Base-by-base conservation (phyloP, 2,797 vertebrate species). In the Molossus molossus region DNA sequence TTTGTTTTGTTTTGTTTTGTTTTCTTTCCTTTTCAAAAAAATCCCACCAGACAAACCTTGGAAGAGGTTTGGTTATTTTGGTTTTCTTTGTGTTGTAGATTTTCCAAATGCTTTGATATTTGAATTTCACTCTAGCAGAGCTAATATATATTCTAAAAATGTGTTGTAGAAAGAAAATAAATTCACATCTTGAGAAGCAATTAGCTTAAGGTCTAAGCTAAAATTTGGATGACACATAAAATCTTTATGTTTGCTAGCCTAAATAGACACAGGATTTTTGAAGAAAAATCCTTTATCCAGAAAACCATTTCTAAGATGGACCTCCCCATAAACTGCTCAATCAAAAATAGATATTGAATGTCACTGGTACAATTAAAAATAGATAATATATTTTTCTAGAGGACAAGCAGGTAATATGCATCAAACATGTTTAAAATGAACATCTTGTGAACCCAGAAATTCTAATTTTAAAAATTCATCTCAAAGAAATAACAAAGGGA, bases 41-140 rank as follows among this genome's bases (percentile, higher is more conserved):
- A 62, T 88, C 25, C 48, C 27, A 83, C 20, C 27, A 90, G 12
- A 76, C 5, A 88, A 92, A 3, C 1, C n/a, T 86, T 82, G 55
- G 53, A 87, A 75, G 11, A 4, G 20, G 80, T 83, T 65, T 62
- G 58, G 20, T 77, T 76, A 91, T 79, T 95, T 95, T 94, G 37
- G 23, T 83, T 95, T 80, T 89, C 25, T 64, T 91, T 84, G 69
- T 93, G 29, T 45, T 86, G 25, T 53, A 73, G n/a, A 9, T 91
- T 82, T 95, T 93, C 65, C 79, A 14, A 48, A 6, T 50, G 13
- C 21, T 92, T 94, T 65, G 27, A 86, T 62, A 86, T 88, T 82
- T 95, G 65, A 83, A 67, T 94, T 89, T 95, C 64, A 96, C 14
- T 92, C 65, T 76, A 76, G 15, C 33, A 83, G 53, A 83, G 21